Evolutionary conservation across 2,888 invertebrate species (phyloP).

Genomic region (Unio pictorum): DNA sequence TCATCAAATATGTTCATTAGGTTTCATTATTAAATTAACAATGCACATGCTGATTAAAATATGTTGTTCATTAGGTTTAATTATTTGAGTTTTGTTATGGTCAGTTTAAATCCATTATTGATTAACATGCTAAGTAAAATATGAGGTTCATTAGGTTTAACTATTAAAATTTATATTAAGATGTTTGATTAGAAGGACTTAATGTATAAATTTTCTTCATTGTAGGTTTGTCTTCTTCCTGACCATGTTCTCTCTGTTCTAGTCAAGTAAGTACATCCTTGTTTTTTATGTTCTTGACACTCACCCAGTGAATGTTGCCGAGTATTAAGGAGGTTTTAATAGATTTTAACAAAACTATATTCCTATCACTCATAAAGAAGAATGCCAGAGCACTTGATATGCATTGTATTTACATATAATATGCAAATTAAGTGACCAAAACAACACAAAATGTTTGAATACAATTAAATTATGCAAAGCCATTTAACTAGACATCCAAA

Average conservation of each 20-base stretch:
- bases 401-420: background rate
- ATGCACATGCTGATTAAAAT: no score
- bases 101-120: no score
- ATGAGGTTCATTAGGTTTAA: background rate
- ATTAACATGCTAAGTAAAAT: no score
- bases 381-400: background rate
- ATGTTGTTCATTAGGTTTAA: background rate
- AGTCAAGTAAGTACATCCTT: slow-evolving; percentile 76
- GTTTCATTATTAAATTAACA: background rate
- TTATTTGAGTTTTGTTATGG: background rate
- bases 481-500: no score
- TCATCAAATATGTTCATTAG: no score
- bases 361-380: background rate
- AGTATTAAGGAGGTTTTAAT: background rate
- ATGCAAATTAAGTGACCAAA: no score
- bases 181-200: background rate
- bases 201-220: slow-evolving; percentile 13
- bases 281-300: slow-evolving; percentile 4
- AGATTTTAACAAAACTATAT: slow-evolving; percentile 1
- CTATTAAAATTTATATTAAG: background rate
- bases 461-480: no score
- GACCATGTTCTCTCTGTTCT: slow-evolving; percentile 83
- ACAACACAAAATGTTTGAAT: no score
- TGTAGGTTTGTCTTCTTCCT: slow-evolving; percentile 82
- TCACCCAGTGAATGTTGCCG: background rate